Evolutionary conservation across 2,113 vertebrate genomes (phyloP), one percentile per base, ranked within the genome.

Genomic region (Condylura cristata): DNA sequence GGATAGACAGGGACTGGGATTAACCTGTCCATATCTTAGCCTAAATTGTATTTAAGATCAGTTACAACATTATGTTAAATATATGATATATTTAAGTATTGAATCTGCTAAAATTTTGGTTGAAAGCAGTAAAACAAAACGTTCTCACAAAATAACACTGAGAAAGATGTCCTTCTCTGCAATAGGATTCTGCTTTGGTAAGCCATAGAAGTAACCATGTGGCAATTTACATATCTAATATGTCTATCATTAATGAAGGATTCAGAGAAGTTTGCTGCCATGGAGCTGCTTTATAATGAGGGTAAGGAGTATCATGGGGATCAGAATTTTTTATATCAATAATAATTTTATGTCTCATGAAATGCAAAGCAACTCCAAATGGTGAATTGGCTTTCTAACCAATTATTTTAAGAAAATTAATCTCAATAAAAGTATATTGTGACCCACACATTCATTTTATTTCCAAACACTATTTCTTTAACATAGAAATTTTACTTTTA

Each of bases 401-500:
- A 51, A 51, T 5, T 91, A 22, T 74, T 94, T 94, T 32, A 82
- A 81, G 28, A 56, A 65, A 72, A 78, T 80, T 74, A 58, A 88
- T 81, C 30, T 88, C 34, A 78, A 79, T 76, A 1, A 92, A 92
- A 68, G 0, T 32, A 65, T n/a, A 37, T 61, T 84, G 56, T 80
- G 32, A 87, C 30, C 13, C 79, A 26, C 53, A 60, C 6, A 90
- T 28, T 20, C 61, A 81, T 58, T 70, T 76, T 90, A 85, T 80
- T 76, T 74, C 11, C 87, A 83, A 81, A 80, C 9, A 32, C 37
- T n/a, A 41, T 37, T 72, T 82, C 37, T 81, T 81, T 70, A 88
- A 74, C 80, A 72, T 44, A 91, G 28, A 85, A 87, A 89, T 51
- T 82, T 91, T 22, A 65, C 22, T 85, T 89, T 86, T 85, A 60